phyloP scores from a whole-genome alignment of 2,888 invertebrate genomes.

The Aphidoletes aphidimyza region DNA sequence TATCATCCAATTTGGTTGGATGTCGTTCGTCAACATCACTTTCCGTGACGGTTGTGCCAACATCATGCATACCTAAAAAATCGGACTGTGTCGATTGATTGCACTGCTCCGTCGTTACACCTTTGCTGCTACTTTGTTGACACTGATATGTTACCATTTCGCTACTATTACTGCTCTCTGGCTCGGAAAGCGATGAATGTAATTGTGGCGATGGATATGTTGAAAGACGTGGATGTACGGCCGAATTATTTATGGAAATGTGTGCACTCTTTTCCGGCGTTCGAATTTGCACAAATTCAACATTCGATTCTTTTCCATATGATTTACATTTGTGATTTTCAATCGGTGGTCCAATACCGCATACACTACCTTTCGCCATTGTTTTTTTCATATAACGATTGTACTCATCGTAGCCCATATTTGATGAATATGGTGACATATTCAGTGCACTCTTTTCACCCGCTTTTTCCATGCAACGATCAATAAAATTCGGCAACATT shows the following conservation, averaged over 20 bases:
- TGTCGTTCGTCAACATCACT: constrained; percentile 56
- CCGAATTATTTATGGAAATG: constrained; percentile 61
- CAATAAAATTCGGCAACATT: constrained; percentile 30
- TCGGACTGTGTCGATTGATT: constrained; percentile 60
- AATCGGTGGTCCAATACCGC: constrained; percentile 75
- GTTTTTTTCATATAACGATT: constrained; percentile 75
- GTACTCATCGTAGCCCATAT: constrained; percentile 71
- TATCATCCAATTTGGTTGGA: not conserved
- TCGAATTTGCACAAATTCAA: constrained; percentile 62
- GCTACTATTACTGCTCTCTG: constrained; percentile 58
- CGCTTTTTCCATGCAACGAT: not conserved
- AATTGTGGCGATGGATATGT: constrained; percentile 58
- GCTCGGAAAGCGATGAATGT: constrained; percentile 58
- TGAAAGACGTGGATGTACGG: constrained; percentile 59
- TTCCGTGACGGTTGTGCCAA: constrained; percentile 58
- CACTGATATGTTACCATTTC: constrained; percentile 58
- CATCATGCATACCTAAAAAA: constrained; percentile 58
- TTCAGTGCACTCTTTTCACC: constrained; percentile 58
- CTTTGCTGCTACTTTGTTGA: constrained; percentile 12
- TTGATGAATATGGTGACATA: not conserved
- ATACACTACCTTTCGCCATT: constrained; percentile 68
- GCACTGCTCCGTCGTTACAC: constrained; percentile 58
- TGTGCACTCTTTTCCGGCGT: not conserved
- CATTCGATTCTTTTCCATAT: constrained; percentile 65
- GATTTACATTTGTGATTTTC: constrained; percentile 71